Evolutionary conservation across 2,797 vertebrate species (phyloP), one percentile per base, ranked within the genome.

Genomic region (Propithecus perrieri): DNA sequence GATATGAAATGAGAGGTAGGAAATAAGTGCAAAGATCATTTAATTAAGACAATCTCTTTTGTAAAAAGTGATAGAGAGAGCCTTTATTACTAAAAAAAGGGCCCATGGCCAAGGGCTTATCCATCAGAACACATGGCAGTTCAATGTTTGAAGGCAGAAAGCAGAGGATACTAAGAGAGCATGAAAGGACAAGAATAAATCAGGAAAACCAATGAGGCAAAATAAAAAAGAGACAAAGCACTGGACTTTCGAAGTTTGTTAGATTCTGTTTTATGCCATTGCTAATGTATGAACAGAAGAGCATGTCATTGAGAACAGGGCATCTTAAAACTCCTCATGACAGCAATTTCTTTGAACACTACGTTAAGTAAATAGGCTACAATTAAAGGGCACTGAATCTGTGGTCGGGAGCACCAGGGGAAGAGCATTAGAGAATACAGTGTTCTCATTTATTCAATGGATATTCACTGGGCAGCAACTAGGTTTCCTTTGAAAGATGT

Each of bases 1-100:
- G 48, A 63, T 57, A 61, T 38, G 75, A 96, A 96, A 79, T 91
- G 85, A 95, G 95, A 96, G 89, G 96, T 94, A 95, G 89, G 85
- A 94, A 94, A 79, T 96, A 96, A 98, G 92, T 97, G 81, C 59
- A 95, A 95, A 67, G 69, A 93, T 97, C 55, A 35, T 35, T 97
- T 98, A 97, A 98, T 98, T 98, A 96, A 96, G 96, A 96, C 98
- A 97, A 97, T 69, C n/a, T 96, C 97, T 97, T 97, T 94, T 96
- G 74, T 78, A 71, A 69, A 95, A 65, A 95, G 30, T 41, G 96
- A 91, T 97, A 95, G 81, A 89, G 85, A 90, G 92, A 96, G 63
- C 85, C 79, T 97, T 72, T 87, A 0, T 96, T 98, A 81, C 46
- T 1, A 7, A 72, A 89, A 89, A 97, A 69, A 87, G 81, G 83